These are phyloP conservation scores for Spilarctia lutea DNA, from an alignment of 2,888 invertebrate species.

Conservation along the genomic window DNA sequence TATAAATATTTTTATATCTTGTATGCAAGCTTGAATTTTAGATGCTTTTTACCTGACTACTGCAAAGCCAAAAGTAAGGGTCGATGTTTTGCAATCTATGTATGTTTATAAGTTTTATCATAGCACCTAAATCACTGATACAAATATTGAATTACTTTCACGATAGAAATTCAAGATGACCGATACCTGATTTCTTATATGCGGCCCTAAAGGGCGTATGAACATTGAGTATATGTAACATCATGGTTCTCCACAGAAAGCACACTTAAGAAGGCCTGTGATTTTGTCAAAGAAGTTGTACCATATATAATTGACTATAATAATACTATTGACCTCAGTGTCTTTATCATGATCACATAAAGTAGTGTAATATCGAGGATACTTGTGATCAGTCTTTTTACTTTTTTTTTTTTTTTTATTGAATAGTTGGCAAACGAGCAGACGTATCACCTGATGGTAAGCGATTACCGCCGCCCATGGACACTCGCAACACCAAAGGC, in stretches of 20 bases:
- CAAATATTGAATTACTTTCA: not conserved
- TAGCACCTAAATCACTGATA: no score
- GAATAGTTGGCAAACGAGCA: no score
- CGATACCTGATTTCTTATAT: not conserved
- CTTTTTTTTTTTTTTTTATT: no score
- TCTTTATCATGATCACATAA: not conserved
- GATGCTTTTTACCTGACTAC: not conserved
- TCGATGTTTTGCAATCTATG: no score
- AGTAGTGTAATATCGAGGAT: not conserved
- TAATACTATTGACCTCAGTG: not conserved
- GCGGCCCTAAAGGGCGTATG: not conserved
- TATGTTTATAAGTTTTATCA: no score
- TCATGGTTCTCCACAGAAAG: not conserved
- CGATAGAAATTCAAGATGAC: not conserved
- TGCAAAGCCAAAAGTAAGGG: no score
- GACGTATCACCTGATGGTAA: no score
- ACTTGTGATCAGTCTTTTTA: no score
- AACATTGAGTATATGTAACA: slow-evolving; percentile 3
- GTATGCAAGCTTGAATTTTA: not conserved
- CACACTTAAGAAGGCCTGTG: not conserved
- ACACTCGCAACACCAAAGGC: no score
- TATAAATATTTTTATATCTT: not conserved
- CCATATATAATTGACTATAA: slow-evolving; percentile 7
- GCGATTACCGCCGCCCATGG: no score
- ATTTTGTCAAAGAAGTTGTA: not conserved